Percentiles rank a stretch among this genome's conserved stretches.
Evolutionary conservation across 2,888 invertebrate species (phyloP).

Genomic region (Pollenia griseotomentosa): DNA sequence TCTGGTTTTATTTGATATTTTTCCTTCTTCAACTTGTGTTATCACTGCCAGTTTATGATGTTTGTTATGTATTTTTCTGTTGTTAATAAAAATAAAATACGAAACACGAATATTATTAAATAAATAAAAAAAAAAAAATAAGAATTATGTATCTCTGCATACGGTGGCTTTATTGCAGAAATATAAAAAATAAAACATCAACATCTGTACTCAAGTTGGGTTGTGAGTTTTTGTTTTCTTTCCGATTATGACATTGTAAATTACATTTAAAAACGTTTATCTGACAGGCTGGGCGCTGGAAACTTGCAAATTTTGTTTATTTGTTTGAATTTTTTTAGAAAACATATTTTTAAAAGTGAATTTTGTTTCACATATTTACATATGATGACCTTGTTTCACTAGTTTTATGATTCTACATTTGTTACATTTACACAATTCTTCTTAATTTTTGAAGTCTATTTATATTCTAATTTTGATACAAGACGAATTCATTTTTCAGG

Average conservation of each 20-base stretch:
- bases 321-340: constrained; percentile 2
- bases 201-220: constrained; percentile 23
- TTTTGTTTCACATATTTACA: constrained; percentile 21
- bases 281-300: not conserved
- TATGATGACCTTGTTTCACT: constrained; percentile 40
- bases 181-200: constrained; percentile 10
- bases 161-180: constrained; percentile 43
- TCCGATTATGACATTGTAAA: constrained; percentile 49
- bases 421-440: too few relatives aligned
- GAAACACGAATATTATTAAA: constrained; percentile 39
- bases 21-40: constrained; percentile 48
- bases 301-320: constrained; percentile 17
- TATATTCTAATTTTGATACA: too few relatives aligned
- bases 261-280: constrained; percentile 32
- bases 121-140: constrained; percentile 1
- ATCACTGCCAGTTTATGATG: constrained; percentile 65
- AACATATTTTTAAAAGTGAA: constrained; percentile 2
- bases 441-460: too few relatives aligned
- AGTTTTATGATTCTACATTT: not conserved
- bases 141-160: constrained; percentile 32
- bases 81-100: constrained; percentile 44
- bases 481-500: too few relatives aligned
- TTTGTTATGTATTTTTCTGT: constrained; percentile 43
- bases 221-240: constrained; percentile 32
- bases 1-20: constrained; percentile 35